Conservation (phyloP, 2,113 vertebrate genomes). For the Amazona vittata region DNA sequence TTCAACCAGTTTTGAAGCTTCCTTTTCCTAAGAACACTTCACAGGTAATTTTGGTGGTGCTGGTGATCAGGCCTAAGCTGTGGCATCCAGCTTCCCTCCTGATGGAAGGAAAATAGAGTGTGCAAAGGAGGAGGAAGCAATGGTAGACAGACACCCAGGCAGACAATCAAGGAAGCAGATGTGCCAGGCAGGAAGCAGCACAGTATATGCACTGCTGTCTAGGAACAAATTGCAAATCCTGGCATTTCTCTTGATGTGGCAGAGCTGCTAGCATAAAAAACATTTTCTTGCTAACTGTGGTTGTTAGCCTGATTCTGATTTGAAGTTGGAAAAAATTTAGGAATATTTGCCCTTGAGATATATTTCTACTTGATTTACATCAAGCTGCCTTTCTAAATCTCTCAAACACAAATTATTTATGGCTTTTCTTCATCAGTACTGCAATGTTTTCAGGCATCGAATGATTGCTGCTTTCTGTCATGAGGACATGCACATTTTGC, state of each 20-base stretch:
- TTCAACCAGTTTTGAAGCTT: background rate
- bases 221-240: background rate
- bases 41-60: background rate
- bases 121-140: background rate
- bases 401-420: background rate
- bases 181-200: background rate
- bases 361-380: background rate
- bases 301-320: background rate
- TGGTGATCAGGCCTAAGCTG: fast-evolving
- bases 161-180: background rate
- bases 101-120: background rate
- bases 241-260: background rate
- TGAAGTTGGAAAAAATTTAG: background rate
- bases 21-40: background rate
- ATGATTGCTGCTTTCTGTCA: background rate
- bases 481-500: background rate
- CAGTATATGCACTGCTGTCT: background rate
- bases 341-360: background rate
- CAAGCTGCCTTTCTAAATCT: background rate
- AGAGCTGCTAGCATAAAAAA: background rate
- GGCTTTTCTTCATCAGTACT: background rate
- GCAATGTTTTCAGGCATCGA: background rate
- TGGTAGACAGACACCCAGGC: background rate
- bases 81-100: background rate
- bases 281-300: background rate